Evolutionary conservation across 53 echinoderm and acorn worm species (phyloP).

Genomic region (Hippasteria phrygiana): DNA sequence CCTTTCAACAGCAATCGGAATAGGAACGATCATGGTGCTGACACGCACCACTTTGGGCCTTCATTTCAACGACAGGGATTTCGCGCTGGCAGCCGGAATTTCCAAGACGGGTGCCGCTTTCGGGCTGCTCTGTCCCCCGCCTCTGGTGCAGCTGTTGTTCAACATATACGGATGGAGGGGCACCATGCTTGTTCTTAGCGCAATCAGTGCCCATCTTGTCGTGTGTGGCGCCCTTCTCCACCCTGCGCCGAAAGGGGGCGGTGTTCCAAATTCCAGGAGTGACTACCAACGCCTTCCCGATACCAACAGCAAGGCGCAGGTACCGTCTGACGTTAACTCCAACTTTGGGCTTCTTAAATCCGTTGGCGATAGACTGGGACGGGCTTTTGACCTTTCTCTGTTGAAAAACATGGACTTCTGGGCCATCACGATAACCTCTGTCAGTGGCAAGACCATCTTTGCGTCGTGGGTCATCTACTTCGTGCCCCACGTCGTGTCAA

Average conservation of each 20-base stretch:
- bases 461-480: constrained; percentile 34
- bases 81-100: not conserved
- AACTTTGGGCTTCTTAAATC: not conserved
- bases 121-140: constrained; percentile 6
- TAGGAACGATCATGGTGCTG: not conserved
- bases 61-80: not conserved
- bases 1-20: not conserved
- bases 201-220: constrained; percentile 19
- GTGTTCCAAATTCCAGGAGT: not conserved
- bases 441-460: not conserved
- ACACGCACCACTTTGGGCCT: not conserved
- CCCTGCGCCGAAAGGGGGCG: not conserved
- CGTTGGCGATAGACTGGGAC: not conserved
- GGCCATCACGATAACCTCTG: not conserved
- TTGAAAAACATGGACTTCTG: not conserved
- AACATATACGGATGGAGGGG: constrained; percentile 30
- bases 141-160: constrained; percentile 17
- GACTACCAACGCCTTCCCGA: not conserved
- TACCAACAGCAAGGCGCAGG: too few relatives aligned
- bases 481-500: constrained; percentile 11
- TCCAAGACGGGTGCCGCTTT: not conserved
- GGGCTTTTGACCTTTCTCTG: not conserved
- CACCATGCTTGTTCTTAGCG: not conserved
- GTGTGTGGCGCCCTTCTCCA: constrained; percentile 8
- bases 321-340: too few relatives aligned